Percentiles rank a stretch among this genome's conserved stretches.
These are phyloP conservation scores for Corythornis cristatus DNA, from an alignment of 2,113 vertebrate genomes.

Conservation along the genomic window DNA sequence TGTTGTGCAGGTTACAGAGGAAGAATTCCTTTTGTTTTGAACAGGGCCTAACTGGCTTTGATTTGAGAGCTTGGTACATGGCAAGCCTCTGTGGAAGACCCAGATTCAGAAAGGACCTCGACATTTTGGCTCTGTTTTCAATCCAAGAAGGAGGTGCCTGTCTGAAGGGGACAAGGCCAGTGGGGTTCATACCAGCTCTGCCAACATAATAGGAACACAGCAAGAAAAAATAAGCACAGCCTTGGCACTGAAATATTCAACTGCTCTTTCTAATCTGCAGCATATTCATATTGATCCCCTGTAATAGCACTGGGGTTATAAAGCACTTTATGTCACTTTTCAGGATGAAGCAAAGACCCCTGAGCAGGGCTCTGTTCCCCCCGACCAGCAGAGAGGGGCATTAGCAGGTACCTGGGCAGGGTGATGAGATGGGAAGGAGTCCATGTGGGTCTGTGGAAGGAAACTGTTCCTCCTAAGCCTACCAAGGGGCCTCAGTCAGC, in stretches of 20 bases:
- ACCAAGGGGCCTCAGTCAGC: accelerated
- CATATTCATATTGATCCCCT: not conserved
- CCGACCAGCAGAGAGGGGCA: not conserved
- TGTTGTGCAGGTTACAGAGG: not conserved
- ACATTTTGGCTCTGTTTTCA: not conserved
- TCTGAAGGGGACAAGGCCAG: not conserved
- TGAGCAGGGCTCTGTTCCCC: accelerated
- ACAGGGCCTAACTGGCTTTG: not conserved
- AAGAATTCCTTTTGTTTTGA: not conserved
- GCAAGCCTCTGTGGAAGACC: not conserved
- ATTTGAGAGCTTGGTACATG: not conserved
- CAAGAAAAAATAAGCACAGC: not conserved
- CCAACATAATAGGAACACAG: not conserved
- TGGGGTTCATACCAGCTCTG: accelerated
- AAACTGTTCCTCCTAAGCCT: accelerated
- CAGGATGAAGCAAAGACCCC: not conserved
- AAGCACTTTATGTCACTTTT: not conserved
- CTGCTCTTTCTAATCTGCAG: not conserved
- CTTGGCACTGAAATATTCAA: not conserved
- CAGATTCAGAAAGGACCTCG: not conserved
- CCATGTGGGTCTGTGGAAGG: not conserved
- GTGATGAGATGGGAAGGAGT: not conserved
- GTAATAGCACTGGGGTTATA: not conserved
- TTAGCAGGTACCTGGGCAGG: accelerated
- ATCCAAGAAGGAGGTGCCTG: not conserved